Evolutionary conservation across 1,140 invertebrate genomes (phyloP), one percentile per base, ranked within the genome.

Genomic region (Macrocentrus cingulum): DNA sequence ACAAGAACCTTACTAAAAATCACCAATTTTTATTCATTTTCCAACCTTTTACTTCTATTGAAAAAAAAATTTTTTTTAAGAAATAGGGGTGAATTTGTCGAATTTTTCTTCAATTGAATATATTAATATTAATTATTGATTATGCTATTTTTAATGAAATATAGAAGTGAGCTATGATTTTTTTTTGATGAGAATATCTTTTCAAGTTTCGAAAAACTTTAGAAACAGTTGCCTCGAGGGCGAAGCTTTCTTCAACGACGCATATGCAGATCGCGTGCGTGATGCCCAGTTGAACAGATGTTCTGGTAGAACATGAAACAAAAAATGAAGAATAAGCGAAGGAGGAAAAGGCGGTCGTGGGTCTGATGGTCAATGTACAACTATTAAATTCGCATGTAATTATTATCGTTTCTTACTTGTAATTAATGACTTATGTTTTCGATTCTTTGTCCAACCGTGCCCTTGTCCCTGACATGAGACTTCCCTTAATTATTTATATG

Each of bases 191-290:
- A 34, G 29, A 5, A n/a, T 39, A 4, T 13, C 7, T 5, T 39
- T 3, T 2, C 8, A n/a, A 4, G 36, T 39, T 4, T 22, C 19
- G 19, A 46, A 46, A 46, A 46, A 23, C 18, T 22, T 8, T 11
- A 39, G 36, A 42, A 45, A 19, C 23, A 32, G 13, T 20, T 22
- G 15, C 19, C 44, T n/a, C 54, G 9, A 2, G 15, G 32, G 55
- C 29, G 20, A 8, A n/a, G 45, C 22, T n/a, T 22, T 48, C 13
- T 15, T 32, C 22, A 41, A 48, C 7, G 19, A 29, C 46, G 39
- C 56, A 58, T 58, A 58, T 58, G 56, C 23, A 50, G 56, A 16
- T 51, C 22, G 56, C 48, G 56, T 57, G 55, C 55, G 49, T 44
- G 48, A 29, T 29, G 15, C 50, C 39, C 41, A 15, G 49, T 51